phyloP scores from a whole-genome alignment of 2,888 invertebrate genomes.

The Morinoia aosen region DNA sequence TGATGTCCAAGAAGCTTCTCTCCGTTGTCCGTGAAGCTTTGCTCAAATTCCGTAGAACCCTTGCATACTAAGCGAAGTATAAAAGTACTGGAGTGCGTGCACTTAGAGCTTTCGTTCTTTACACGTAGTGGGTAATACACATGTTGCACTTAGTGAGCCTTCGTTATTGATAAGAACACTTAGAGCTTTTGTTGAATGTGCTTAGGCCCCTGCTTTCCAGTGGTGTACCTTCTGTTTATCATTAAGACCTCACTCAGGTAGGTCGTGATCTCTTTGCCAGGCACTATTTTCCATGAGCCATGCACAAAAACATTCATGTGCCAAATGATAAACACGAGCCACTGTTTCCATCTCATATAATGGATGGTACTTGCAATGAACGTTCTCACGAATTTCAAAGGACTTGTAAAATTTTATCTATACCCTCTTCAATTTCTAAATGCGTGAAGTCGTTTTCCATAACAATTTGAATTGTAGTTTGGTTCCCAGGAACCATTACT shows the following conservation, averaged over 20 bases:
- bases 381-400: neutral
- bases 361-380: neutral
- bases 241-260: constrained; percentile 19
- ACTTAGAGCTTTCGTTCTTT: constrained; percentile 48
- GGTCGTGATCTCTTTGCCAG: constrained; percentile 26
- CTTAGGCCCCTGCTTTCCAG: constrained; percentile 46
- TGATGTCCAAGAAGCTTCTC: constrained; percentile 32
- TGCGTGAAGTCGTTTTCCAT: neutral
- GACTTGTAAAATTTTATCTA: neutral
- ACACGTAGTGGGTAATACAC: constrained; percentile 42
- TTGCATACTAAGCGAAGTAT: constrained; percentile 35
- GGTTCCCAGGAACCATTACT: neutral
- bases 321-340: constrained; percentile 15
- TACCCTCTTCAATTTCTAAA: neutral
- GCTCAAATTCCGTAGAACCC: constrained; percentile 52
- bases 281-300: neutral
- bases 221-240: constrained; percentile 47
- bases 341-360: neutral
- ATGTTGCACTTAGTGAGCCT: constrained; percentile 49
- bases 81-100: constrained; percentile 36
- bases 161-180: constrained; percentile 44
- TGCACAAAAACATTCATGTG: constrained; percentile 43
- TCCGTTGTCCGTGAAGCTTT: constrained; percentile 46
- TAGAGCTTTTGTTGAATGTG: constrained; percentile 52
- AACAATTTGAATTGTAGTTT: neutral